Conservation (phyloP, 1,140 invertebrate species). For the Tetranychus urticae region DNA sequence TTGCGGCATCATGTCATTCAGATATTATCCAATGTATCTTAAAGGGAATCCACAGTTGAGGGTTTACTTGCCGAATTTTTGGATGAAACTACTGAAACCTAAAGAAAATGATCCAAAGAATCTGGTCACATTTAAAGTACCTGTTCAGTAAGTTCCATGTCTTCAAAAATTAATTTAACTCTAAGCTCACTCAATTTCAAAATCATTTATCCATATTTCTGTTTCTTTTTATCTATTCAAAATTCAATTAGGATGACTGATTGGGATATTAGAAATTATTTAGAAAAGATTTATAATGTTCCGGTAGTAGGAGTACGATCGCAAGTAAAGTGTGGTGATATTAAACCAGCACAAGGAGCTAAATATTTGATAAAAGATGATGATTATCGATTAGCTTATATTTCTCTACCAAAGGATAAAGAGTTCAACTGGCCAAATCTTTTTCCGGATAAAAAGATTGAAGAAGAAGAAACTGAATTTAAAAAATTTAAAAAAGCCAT, state of each 20-base stretch:
- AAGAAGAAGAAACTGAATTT: neutral
- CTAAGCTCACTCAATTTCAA: neutral
- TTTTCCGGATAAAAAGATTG: slow-evolving; percentile 16
- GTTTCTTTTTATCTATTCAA: neutral
- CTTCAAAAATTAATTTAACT: neutral
- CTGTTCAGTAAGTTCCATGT: slow-evolving; percentile 27
- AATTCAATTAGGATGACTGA: slow-evolving; percentile 37
- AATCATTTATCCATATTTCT: neutral
- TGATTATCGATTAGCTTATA: slow-evolving; percentile 54
- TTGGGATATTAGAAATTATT: slow-evolving; percentile 65
- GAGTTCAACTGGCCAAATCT: slow-evolving; percentile 21
- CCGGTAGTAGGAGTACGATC: slow-evolving; percentile 38
- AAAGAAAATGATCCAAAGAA: slow-evolving; percentile 35
- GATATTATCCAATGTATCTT: slow-evolving; percentile 52
- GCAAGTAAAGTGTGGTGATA: slow-evolving; percentile 16
- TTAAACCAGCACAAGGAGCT: slow-evolving; percentile 18
- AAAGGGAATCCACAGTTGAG: slow-evolving; percentile 66
- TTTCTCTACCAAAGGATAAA: slow-evolving; percentile 28
- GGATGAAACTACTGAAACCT: slow-evolving; percentile 63
- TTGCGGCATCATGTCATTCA: neutral
- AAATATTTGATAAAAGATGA: slow-evolving; percentile 52
- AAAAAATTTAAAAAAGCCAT: neutral
- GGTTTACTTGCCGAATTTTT: slow-evolving; percentile 75
- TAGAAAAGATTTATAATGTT: slow-evolving; percentile 81
- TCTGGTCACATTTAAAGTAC: slow-evolving; percentile 54